A percentile compares a stretch with the other conserved stretches of the same genome.
These are phyloP conservation scores for Ypsolopha sequella DNA, from an alignment of 2,888 invertebrate genomes.

Conservation along the genomic window DNA sequence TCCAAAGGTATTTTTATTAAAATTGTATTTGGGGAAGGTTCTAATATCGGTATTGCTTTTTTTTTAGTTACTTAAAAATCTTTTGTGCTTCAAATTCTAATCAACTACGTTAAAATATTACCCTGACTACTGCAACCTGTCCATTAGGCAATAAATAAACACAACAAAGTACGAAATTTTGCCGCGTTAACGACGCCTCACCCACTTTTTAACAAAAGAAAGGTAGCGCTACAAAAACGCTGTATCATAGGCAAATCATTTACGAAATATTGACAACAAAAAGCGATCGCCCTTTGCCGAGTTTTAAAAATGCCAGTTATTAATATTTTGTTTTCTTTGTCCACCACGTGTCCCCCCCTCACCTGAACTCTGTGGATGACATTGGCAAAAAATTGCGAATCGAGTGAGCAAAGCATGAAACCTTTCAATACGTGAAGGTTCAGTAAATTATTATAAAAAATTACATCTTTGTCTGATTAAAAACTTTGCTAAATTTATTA, in stretches of 20 bases:
- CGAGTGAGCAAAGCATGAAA: background rate
- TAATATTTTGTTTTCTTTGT: slow-evolving; percentile 67
- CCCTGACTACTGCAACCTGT: slow-evolving; percentile 42
- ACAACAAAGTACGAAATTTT: slow-evolving; percentile 39
- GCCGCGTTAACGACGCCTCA: slow-evolving; percentile 41
- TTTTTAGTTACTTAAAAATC: too few relatives aligned
- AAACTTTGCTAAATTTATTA: too few relatives aligned
- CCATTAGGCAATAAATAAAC: slow-evolving; percentile 63
- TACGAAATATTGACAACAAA: slow-evolving; percentile 70
- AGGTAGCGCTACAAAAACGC: slow-evolving; percentile 48
- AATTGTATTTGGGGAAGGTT: too few relatives aligned
- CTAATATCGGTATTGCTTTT: too few relatives aligned
- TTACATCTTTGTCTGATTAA: too few relatives aligned
- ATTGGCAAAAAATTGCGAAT: slow-evolving; percentile 44
- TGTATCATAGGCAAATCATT: slow-evolving; percentile 65
- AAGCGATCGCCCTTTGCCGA: slow-evolving; percentile 37
- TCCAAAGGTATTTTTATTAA: too few relatives aligned
- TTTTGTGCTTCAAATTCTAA: too few relatives aligned
- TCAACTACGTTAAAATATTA: background rate
- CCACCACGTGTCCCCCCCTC: slow-evolving; percentile 63
- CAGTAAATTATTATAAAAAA: slow-evolving; percentile 19
- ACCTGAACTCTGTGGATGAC: slow-evolving; percentile 68
- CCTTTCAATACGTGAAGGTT: slow-evolving; percentile 37
- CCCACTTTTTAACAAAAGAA: slow-evolving; percentile 44
- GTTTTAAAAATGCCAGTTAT: slow-evolving; percentile 69